phyloP scores from a whole-genome alignment of 2,113 vertebrate genomes.

The Colius striatus region DNA sequence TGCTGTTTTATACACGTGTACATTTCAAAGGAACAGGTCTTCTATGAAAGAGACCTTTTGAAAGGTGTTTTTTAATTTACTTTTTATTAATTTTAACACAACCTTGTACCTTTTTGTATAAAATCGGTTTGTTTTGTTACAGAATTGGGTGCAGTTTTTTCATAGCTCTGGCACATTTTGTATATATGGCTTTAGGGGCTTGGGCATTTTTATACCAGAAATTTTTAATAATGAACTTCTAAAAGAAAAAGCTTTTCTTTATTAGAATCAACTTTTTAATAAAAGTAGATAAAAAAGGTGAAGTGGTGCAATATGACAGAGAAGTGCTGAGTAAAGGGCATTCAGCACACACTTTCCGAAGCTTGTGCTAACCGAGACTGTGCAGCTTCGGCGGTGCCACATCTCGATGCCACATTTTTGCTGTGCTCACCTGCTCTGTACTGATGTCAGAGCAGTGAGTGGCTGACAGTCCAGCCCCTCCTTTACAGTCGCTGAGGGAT shows the following conservation, averaged over 20 bases:
- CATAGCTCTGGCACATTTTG: constrained; percentile 74
- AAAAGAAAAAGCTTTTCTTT: constrained; percentile 58
- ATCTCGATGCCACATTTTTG: neutral
- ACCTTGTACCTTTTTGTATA: constrained; percentile 75
- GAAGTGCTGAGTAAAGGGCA: constrained; percentile 24
- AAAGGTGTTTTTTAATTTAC: constrained; percentile 62
- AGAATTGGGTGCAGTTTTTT: constrained; percentile 79
- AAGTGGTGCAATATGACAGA: constrained; percentile 71
- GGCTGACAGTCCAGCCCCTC: neutral
- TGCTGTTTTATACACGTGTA: neutral
- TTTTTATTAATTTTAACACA: constrained; percentile 71
- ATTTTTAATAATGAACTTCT: constrained; percentile 75
- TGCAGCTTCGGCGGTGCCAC: neutral
- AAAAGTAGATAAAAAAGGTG: constrained; percentile 52
- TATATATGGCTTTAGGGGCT: constrained; percentile 74
- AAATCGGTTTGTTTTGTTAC: constrained; percentile 79
- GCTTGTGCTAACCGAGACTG: neutral
- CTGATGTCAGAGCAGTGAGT: neutral
- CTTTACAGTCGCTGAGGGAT: neutral
- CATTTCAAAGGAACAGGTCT: constrained; percentile 24
- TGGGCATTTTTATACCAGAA: constrained; percentile 76
- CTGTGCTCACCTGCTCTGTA: neutral
- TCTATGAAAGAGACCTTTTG: constrained; percentile 49
- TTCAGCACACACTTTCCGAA: constrained; percentile 29
- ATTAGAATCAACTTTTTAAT: constrained; percentile 68